Base-by-base conservation (phyloP, 2,888 invertebrate genomes). In the Microctonus hyperodae region DNA sequence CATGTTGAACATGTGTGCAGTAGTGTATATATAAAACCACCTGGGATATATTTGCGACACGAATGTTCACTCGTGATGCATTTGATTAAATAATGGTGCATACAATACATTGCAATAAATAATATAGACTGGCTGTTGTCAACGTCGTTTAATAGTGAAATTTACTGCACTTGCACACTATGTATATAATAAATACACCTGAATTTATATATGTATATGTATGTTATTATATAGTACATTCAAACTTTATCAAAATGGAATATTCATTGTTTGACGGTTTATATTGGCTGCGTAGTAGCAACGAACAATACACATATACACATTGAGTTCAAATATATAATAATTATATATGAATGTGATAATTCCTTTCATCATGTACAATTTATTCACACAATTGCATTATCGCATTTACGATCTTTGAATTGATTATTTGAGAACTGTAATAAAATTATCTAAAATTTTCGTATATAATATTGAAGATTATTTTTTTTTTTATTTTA, bases 71-170 rank as follows among this genome's bases (percentile, higher is more conserved):
- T 50, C 25, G 13, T 60, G 28, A 44, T 48, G 37, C 23, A 16
- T 48, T 60, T 50, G 73, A 74, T 73, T 75, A 75, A 75, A 77
- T 71, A 74, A 75, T 71, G 72, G 69, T 74, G 71, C 73, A 70
- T 69, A 53, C 44, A 44, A 44, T 44, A 44, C 44, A 44, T 44
- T 44, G 44, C 44, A 44, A 63, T 70, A 70, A 70, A 70, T 74
- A 69, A 59, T 22, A 59, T 16, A 44, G 44, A 59, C 44, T 44
- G 44, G 35, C 44, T 23, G 44, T 44, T 16, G 25, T 37, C 23
- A 20, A 28, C 10, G 28, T 28, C n/a, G 59, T 48, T 59, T 59
- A 59, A 59, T 59, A 40, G 37, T 59, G 13, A 40, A 13, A 35
- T 35, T 58, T 25, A 37, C 35, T 58, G 23, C 37, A 5, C 22